These are phyloP conservation scores for Acanthochromis polyacanthus DNA, from an alignment of 2,113 vertebrate genomes.

Conservation along the genomic window DNA sequence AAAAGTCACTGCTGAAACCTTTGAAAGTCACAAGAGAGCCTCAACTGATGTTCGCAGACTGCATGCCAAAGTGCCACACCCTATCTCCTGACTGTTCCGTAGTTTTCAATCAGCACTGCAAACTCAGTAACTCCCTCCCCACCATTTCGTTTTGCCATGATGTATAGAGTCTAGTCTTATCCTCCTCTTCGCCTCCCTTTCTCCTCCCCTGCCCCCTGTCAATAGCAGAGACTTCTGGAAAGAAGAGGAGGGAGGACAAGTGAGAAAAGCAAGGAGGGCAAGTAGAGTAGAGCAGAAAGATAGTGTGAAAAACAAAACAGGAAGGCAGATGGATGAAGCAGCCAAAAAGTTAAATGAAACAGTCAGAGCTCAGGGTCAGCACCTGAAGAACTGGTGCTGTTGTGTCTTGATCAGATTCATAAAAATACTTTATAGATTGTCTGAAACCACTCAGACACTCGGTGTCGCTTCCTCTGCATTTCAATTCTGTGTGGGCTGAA, in stretches of 20 bases:
- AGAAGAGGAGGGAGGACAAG: slow-evolving; percentile 3
- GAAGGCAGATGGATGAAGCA: not conserved
- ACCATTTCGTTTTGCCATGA: slow-evolving; percentile 44
- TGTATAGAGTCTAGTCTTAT: slow-evolving; percentile 55
- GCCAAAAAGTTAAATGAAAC: not conserved
- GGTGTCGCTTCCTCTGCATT: too few species aligned
- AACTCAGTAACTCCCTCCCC: slow-evolving; percentile 26
- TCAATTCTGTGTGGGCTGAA: too few species aligned
- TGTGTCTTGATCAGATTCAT: too few species aligned
- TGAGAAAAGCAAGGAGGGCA: slow-evolving; percentile 4
- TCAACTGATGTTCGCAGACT: slow-evolving; percentile 45
- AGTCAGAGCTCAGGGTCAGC: too few species aligned
- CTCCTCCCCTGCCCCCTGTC: slow-evolving; percentile 35
- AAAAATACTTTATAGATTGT: too few species aligned
- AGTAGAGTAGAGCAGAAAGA: not conserved
- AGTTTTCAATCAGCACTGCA: slow-evolving; percentile 52
- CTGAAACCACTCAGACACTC: too few species aligned
- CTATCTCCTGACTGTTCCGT: slow-evolving; percentile 38
- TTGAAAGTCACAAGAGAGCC: slow-evolving; percentile 20
- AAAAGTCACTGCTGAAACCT: slow-evolving; percentile 8
- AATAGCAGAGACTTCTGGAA: slow-evolving; percentile 30
- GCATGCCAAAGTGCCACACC: slow-evolving; percentile 36
- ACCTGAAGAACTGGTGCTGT: too few species aligned
- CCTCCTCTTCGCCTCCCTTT: slow-evolving; percentile 42
- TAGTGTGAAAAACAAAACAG: not conserved